phyloP scores from a whole-genome alignment of 1,140 invertebrate genomes.

The Atta texana region DNA sequence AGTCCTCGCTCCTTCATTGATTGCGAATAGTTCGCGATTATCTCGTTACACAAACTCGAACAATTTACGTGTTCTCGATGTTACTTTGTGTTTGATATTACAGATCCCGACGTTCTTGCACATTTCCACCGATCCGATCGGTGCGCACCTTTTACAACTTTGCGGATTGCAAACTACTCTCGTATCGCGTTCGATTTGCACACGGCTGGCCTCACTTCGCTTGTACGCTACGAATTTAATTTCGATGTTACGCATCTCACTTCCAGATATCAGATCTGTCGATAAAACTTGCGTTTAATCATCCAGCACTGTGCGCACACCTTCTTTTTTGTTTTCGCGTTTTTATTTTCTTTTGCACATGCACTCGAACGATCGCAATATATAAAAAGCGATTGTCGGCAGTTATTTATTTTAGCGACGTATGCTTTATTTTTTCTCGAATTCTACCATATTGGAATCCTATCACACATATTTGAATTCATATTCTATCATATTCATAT shows the following conservation, averaged over 20 bases:
- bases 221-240: conserved; percentile 43
- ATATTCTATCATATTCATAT: not conserved
- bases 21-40: conserved; percentile 51
- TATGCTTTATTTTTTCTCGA: conserved; percentile 13
- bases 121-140: not conserved
- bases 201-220: conserved; percentile 6
- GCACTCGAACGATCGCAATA: conserved; percentile 1
- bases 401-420: conserved; percentile 37
- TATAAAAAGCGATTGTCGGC: not conserved
- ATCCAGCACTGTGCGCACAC: conserved; percentile 39
- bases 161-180: conserved; percentile 25
- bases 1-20: conserved; percentile 16
- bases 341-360: conserved; percentile 21
- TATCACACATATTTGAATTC: not conserved
- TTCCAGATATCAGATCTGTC: conserved; percentile 49
- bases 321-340: conserved; percentile 52
- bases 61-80: conserved; percentile 19
- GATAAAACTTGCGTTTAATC: conserved; percentile 59
- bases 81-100: conserved; percentile 41
- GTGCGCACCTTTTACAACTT: conserved; percentile 51
- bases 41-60: conserved; percentile 44
- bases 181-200: conserved; percentile 20
- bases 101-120: conserved; percentile 32
- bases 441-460: too few species aligned
- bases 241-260: conserved; percentile 58